Percentiles rank a stretch among this genome's conserved stretches.
These are phyloP conservation scores for Junonia oenone DNA, from an alignment of 2,888 invertebrate species.

Conservation along the genomic window DNA sequence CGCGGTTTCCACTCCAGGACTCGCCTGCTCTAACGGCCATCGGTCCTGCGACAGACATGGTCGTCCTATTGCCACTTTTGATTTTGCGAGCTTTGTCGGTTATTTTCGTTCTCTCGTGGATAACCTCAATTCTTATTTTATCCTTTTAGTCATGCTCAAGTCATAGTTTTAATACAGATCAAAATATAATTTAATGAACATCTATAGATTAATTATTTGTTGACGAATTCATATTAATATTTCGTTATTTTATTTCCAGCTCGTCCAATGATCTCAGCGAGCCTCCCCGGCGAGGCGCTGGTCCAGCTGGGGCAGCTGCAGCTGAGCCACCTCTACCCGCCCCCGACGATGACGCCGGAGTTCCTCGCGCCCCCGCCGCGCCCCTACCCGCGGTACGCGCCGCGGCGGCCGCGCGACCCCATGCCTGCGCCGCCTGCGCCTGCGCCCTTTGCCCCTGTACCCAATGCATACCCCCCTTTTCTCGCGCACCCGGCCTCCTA, in stretches of 20 bases:
- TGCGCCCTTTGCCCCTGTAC: slow-evolving; percentile 48
- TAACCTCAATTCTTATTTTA: too few relatives aligned
- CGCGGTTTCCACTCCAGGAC: too few relatives aligned
- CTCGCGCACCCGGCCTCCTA: slow-evolving; percentile 66
- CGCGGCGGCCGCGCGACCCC: slow-evolving; percentile 55
- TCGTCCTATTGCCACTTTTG: too few relatives aligned
- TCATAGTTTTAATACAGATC: neutral
- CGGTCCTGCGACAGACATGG: too few relatives aligned
- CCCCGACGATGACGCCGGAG: slow-evolving; percentile 76
- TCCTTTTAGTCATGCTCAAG: too few relatives aligned
- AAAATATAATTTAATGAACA: neutral
- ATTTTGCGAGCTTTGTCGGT: too few relatives aligned
- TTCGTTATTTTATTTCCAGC: slow-evolving; percentile 54
- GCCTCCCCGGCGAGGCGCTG: slow-evolving; percentile 83
- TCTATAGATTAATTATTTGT: neutral
- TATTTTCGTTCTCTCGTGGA: too few relatives aligned
- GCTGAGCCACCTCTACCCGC: slow-evolving; percentile 77
- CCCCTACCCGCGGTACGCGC: slow-evolving; percentile 76
- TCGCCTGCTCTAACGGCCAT: too few relatives aligned
- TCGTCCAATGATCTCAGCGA: slow-evolving; percentile 84
- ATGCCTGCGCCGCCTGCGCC: slow-evolving; percentile 55
- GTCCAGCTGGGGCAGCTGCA: slow-evolving; percentile 77
- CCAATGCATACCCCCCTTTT: slow-evolving; percentile 62
- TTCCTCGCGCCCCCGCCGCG: slow-evolving; percentile 84
- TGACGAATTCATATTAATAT: neutral